Evolutionary conservation across 92 coral and sea anemone species (phyloP), one percentile per base, ranked within the genome.

Genomic region (Chrysogorgia sp.): DNA sequence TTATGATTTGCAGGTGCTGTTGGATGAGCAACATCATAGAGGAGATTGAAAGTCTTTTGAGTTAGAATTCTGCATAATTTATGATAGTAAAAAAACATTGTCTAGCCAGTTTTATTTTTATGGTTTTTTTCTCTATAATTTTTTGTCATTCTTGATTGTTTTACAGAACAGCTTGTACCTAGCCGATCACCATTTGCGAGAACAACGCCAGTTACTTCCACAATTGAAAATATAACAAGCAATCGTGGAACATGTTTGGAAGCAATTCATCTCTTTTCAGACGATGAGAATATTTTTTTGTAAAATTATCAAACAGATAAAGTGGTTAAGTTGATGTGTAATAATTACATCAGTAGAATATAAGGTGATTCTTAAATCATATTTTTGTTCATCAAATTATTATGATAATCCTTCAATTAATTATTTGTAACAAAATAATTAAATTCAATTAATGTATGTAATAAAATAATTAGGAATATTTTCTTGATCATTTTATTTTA

Each of bases 281-380:
- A 72, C 13, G 79, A 72, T 31, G 49, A 72, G 28, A 31, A 41
- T 37, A 72, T 72, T 72, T 72, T 72, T 65, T 72, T 72, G 25
- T 72, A 72, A 64, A n/a, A n/a, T n/a, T n/a, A n/a, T n/a, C n/a
- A n/a, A n/a, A n/a, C n/a, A n/a, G n/a, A n/a, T n/a, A n/a, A n/a
- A n/a, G n/a, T n/a, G n/a, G n/a, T n/a, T n/a, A n/a, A n/a, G n/a
- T n/a, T n/a, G n/a, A n/a, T 37, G 43, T 37, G 12, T 37, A 37
- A 37, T 12, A 5, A 37, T 37, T 37, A 37, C 43, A 4, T 37
- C 5, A 37, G 5, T 37, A 4, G 12, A 37, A 47, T 6, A 47
- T 15, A 47, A 47, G 53, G 12, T 6, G 2, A 47, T 7, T 2
- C n/a, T n/a, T 6, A 15, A 47, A 47, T n/a, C 53, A 7, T 47